phyloP scores from a whole-genome alignment of 2,113 vertebrate genomes.

The Galeopterus variegatus region DNA sequence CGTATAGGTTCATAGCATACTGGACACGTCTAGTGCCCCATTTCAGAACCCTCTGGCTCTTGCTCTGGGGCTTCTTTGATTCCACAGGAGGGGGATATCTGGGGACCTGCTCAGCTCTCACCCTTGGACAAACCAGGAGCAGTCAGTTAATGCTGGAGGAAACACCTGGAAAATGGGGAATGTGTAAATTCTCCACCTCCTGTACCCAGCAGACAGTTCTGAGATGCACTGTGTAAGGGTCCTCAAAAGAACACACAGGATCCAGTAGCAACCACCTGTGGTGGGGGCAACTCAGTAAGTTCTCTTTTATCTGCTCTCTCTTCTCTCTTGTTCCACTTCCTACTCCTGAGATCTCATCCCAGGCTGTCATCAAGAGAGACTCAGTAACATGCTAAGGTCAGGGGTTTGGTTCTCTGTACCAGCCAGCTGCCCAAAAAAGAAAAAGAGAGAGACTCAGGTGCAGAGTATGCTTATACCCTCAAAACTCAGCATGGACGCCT shows the following conservation, averaged over 20 bases:
- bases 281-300: background rate
- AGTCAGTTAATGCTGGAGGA: background rate
- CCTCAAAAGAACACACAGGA: background rate
- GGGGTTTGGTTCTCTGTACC: no score
- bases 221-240: background rate
- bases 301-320: background rate
- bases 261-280: rapidly evolving
- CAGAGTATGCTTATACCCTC: background rate
- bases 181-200: rapidly evolving
- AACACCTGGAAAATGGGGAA: rapidly evolving
- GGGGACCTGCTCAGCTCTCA: background rate
- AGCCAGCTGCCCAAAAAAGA: no score
- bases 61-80: background rate
- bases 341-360: rapidly evolving
- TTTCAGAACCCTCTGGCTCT: background rate
- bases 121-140: background rate
- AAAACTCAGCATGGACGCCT: background rate
- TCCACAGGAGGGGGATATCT: background rate
- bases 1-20: background rate
- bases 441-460: background rate
- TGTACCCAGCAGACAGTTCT: background rate
- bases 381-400: no score
- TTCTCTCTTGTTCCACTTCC: background rate
- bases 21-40: no score
- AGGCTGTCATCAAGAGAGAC: no score